Percentiles rank a stretch among this genome's conserved stretches.
Conservation (phyloP, 2,888 invertebrate species). For the Stenurella melanura region DNA sequence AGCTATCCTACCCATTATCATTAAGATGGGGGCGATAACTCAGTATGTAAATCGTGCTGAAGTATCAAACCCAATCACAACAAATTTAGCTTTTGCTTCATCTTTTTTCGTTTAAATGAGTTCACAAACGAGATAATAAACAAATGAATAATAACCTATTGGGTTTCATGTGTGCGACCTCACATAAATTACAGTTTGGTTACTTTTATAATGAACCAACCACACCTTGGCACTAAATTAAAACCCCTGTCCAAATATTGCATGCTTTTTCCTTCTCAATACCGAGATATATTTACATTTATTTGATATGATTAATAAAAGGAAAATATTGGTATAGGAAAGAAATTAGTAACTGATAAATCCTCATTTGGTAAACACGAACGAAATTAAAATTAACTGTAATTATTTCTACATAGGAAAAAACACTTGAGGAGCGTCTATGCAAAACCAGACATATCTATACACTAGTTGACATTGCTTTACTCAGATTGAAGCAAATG, state of each 20-base stretch:
- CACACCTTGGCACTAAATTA: slow-evolving; percentile 58
- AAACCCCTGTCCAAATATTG: slow-evolving; percentile 57
- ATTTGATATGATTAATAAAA: not conserved
- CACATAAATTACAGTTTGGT: slow-evolving; percentile 56
- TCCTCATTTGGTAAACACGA: no score
- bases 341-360: no score
- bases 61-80: slow-evolving; percentile 36
- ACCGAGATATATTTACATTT: not conserved
- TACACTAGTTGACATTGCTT: no score
- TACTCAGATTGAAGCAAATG: no score
- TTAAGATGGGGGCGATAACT: slow-evolving; percentile 43
- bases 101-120: slow-evolving; percentile 39
- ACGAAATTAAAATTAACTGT: no score
- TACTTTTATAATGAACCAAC: slow-evolving; percentile 58
- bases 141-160: slow-evolving; percentile 59
- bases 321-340: no score
- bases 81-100: slow-evolving; percentile 23
- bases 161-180: slow-evolving; percentile 55
- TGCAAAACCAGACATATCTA: no score
- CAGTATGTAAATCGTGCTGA: slow-evolving; percentile 35
- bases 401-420: no score
- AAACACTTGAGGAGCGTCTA: no score
- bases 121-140: slow-evolving; percentile 54
- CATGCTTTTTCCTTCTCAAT: slow-evolving; percentile 16
- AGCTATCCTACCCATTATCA: slow-evolving; percentile 42